A percentile compares a stretch with the other conserved stretches of the same genome.
Conservation (phyloP, 2,888 invertebrate species). For the Chironomus riparius region DNA sequence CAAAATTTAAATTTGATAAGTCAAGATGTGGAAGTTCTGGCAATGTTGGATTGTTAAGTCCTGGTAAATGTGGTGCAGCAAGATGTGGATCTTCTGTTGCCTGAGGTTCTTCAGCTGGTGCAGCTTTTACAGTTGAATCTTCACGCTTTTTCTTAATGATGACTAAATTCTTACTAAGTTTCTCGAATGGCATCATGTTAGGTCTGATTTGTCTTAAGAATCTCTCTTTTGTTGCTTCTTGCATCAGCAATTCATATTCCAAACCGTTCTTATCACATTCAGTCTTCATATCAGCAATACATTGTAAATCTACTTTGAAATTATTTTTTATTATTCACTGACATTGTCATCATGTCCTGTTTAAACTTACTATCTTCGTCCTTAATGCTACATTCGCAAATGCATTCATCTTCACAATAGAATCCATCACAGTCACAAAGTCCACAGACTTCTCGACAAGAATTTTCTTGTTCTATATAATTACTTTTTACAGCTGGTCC, state of each 20-base stretch:
- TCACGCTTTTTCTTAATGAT: constrained; percentile 12
- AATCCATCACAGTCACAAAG: constrained; percentile 40
- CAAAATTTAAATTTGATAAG: neutral
- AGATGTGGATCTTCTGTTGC: neutral
- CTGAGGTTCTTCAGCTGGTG: neutral
- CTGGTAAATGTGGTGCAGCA: neutral
- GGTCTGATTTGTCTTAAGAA: neutral
- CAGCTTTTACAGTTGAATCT: neutral
- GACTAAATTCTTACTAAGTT: neutral
- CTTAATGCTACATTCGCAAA: constrained; percentile 41
- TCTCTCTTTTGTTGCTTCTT: constrained; percentile 15
- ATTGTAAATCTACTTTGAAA: constrained; percentile 8
- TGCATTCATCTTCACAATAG: constrained; percentile 43
- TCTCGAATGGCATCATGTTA: neutral
- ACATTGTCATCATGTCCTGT: neutral
- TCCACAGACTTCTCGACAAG: constrained; percentile 39
- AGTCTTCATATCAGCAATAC: constrained; percentile 24
- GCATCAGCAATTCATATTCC: constrained; percentile 22
- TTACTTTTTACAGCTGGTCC: constrained; percentile 30
- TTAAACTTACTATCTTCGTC: constrained; percentile 29
- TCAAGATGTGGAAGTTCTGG: neutral
- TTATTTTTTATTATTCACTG: neutral
- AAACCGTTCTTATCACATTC: constrained; percentile 22
- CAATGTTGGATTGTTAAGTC: neutral
- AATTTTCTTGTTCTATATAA: constrained; percentile 34